A percentile compares a stretch with the other conserved stretches of the same genome.
These are phyloP conservation scores for Pollenia amentaria DNA, from an alignment of 2,888 invertebrate genomes.

Conservation along the genomic window DNA sequence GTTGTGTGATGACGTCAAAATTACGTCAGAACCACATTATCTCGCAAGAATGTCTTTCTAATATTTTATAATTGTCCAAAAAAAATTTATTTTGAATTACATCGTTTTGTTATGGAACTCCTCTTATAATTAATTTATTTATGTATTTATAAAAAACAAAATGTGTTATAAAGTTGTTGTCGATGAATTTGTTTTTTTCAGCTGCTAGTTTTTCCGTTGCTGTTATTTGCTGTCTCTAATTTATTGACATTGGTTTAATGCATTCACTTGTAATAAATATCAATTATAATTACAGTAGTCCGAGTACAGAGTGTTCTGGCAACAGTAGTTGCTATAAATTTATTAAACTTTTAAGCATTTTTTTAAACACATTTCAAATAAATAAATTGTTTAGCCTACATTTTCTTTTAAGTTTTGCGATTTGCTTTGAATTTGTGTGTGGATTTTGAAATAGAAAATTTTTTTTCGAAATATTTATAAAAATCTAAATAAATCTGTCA, in stretches of 20 bases:
- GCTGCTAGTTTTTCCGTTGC: background rate
- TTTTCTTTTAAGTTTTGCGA: background rate
- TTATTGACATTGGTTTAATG: conserved; percentile 69
- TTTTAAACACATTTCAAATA: conserved; percentile 30
- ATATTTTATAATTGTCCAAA: too few species aligned
- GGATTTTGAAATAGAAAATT: background rate
- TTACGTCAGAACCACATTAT: too few species aligned
- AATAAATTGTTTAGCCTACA: conserved; percentile 59
- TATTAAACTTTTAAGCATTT: conserved; percentile 34
- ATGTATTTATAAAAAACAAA: conserved; percentile 54
- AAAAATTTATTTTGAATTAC: too few species aligned
- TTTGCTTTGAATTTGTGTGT: conserved; percentile 5
- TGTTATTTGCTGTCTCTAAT: conserved; percentile 55
- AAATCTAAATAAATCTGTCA: conserved; percentile 50
- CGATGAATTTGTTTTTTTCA: background rate
- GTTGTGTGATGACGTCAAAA: too few species aligned
- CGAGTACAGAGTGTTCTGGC: conserved; percentile 11
- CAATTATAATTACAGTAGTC: conserved; percentile 66
- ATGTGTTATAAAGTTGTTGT: conserved; percentile 53
- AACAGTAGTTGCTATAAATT: conserved; percentile 36
- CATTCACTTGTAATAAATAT: conserved; percentile 73
- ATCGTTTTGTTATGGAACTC: too few species aligned
- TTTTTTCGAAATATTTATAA: background rate
- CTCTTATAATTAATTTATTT: conserved; percentile 56
- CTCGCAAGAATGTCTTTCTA: too few species aligned